Conservation (phyloP, 2,888 invertebrate species). For the Habroteleia sp. region DNA sequence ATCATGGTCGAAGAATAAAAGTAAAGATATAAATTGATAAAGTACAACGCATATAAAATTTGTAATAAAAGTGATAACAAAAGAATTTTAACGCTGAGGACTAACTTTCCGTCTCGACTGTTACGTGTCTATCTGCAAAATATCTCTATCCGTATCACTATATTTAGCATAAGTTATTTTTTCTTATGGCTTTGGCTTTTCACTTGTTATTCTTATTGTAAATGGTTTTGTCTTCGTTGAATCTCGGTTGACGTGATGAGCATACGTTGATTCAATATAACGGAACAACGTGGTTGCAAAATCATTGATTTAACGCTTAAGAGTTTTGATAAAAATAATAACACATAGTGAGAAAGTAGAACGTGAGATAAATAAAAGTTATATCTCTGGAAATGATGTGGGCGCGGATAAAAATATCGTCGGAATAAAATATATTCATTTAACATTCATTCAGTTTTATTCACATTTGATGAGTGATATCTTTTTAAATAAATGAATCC, state of each 20-base stretch:
- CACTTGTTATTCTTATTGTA: not conserved
- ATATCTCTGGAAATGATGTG: not conserved
- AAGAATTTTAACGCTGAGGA: not conserved
- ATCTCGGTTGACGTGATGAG: constrained; percentile 26
- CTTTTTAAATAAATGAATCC: too few species aligned
- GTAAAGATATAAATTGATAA: too few species aligned
- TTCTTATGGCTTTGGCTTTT: not conserved
- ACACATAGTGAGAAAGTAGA: constrained; percentile 26
- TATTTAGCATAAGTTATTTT: constrained; percentile 26
- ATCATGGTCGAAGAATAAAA: too few species aligned
- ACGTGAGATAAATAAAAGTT: constrained; percentile 15
- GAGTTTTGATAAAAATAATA: constrained; percentile 28
- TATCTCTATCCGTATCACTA: constrained; percentile 41
- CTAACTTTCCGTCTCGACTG: constrained; percentile 16
- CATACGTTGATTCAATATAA: constrained; percentile 19
- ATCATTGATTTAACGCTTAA: constrained; percentile 25
- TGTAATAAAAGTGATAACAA: too few species aligned
- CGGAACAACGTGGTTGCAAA: constrained; percentile 11
- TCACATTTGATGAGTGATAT: too few species aligned
- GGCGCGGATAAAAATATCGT: not conserved
- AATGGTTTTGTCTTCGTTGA: constrained; percentile 25
- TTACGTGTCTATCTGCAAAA: constrained; percentile 19
- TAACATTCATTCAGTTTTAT: too few species aligned
- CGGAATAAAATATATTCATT: too few species aligned
- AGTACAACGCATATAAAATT: too few species aligned